phyloP scores from a whole-genome alignment of 2,797 vertebrate species.

The Triplophysa yarkandensis region DNA sequence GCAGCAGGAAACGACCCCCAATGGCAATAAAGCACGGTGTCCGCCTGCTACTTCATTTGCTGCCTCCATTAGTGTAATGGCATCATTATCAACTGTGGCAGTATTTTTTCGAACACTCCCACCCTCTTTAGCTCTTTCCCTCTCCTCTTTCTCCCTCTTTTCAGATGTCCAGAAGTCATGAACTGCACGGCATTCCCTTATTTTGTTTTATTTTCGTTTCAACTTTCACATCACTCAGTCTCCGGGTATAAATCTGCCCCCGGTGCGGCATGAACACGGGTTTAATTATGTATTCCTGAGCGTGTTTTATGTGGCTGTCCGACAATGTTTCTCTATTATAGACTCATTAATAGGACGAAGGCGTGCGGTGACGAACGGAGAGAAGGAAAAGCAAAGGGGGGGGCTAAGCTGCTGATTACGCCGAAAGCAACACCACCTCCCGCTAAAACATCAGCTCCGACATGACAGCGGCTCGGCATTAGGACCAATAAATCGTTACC shows the following conservation, averaged over 20 bases:
- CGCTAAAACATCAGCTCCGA: conserved; percentile 81
- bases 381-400: conserved; percentile 69
- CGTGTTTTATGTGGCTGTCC: conserved; percentile 79
- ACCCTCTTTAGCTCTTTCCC: conserved; percentile 42
- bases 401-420: conserved; percentile 83
- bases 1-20: conserved; percentile 95
- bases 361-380: conserved; percentile 76
- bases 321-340: conserved; percentile 88
- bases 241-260: conserved; percentile 73
- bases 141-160: conserved; percentile 51
- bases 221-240: conserved; percentile 60
- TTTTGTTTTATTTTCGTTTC: conserved; percentile 52
- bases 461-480: conserved; percentile 83
- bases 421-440: conserved; percentile 79
- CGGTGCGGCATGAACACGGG: conserved; percentile 64
- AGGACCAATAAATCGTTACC: conserved; percentile 80
- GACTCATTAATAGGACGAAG: conserved; percentile 85
- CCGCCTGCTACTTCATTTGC: conserved; percentile 98
- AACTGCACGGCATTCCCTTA: conserved; percentile 63
- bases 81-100: conserved; percentile 94
- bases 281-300: conserved; percentile 75
- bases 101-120: conserved; percentile 77
- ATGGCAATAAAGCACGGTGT: conserved; percentile 95
- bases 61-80: conserved; percentile 97
- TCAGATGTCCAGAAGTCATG: conserved; percentile 74